A percentile compares a stretch with the other conserved stretches of the same genome.
These are phyloP conservation scores for Andrena fulva DNA, from an alignment of 2,888 invertebrate genomes.

Conservation along the genomic window DNA sequence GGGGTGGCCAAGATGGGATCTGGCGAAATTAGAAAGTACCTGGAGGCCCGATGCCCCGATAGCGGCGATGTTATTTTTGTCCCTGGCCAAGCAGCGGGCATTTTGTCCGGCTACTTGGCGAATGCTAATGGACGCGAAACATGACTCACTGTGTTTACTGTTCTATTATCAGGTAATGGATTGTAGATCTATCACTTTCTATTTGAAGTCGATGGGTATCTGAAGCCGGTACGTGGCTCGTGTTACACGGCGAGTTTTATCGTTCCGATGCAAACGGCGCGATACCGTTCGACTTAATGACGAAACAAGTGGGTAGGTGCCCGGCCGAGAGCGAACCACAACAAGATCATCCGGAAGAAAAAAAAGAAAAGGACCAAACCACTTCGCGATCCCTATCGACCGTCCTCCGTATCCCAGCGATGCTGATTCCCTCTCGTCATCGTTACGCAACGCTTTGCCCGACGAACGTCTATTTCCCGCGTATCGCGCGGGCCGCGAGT, in stretches of 20 bases:
- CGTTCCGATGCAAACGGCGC: background rate
- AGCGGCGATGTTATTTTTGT: constrained; percentile 51
- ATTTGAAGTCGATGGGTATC: constrained; percentile 56
- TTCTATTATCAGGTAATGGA: constrained; percentile 67
- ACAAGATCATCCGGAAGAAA: background rate
- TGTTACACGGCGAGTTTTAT: constrained; percentile 19
- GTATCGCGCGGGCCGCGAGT: constrained; percentile 20
- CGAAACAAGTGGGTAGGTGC: background rate
- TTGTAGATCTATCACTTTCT: constrained; percentile 63
- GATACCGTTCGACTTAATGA: constrained; percentile 12
- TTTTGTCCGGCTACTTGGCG: constrained; percentile 39
- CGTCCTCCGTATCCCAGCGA: background rate
- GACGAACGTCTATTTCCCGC: constrained; percentile 17
- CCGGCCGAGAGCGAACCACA: background rate
- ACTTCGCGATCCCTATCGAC: constrained; percentile 4
- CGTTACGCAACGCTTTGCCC: constrained; percentile 30
- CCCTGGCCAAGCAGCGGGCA: constrained; percentile 9
- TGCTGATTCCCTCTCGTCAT: constrained; percentile 32
- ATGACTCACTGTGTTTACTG: constrained; percentile 66
- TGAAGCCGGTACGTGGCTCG: constrained; percentile 20
- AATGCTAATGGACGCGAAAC: constrained; percentile 61
- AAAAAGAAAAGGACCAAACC: background rate
- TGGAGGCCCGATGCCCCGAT: constrained; percentile 47
- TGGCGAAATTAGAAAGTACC: constrained; percentile 61
- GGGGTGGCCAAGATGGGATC: constrained; percentile 60